phyloP scores from a whole-genome alignment of 2,113 vertebrate genomes.

The Microcebus ravelobensis region DNA sequence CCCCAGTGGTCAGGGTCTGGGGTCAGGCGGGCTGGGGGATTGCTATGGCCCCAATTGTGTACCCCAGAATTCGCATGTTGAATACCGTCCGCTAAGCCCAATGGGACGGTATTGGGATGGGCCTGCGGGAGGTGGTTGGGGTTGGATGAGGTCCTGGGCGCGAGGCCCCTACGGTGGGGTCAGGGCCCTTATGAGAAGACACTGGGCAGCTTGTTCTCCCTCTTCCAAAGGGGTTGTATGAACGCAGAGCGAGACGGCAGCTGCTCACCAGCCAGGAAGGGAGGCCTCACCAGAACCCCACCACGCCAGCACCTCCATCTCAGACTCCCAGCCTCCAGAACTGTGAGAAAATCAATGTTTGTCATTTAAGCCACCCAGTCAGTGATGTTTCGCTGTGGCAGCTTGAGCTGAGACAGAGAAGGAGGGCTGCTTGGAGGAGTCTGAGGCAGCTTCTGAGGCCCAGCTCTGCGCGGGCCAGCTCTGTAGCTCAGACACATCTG shows the following conservation, averaged over 20 bases:
- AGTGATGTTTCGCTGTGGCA: not conserved
- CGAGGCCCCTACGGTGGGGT: not conserved
- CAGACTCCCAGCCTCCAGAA: not conserved
- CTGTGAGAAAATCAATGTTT: not conserved
- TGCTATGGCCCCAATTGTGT: not conserved
- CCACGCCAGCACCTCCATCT: not conserved
- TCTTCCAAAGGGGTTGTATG: not conserved
- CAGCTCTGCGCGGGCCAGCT: fast-evolving
- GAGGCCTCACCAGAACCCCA: not conserved
- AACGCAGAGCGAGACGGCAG: fast-evolving
- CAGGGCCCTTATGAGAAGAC: not conserved
- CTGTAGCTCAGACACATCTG: not conserved
- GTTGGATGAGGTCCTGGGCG: not conserved
- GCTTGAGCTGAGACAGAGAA: not conserved
- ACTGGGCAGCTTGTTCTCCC: too few species aligned
- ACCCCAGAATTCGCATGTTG: fast-evolving
- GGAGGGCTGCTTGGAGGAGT: not conserved
- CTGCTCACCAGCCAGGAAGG: not conserved
- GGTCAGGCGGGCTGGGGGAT: not conserved
- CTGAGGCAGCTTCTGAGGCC: not conserved
- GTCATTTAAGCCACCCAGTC: not conserved
- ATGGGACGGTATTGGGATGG: not conserved
- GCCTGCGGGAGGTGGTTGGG: not conserved
- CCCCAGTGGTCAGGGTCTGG: not conserved
- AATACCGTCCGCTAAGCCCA: not conserved